These are phyloP conservation scores for Drosophila tripunctata DNA, from an alignment of 2,888 invertebrate species.

Conservation along the genomic window DNA sequence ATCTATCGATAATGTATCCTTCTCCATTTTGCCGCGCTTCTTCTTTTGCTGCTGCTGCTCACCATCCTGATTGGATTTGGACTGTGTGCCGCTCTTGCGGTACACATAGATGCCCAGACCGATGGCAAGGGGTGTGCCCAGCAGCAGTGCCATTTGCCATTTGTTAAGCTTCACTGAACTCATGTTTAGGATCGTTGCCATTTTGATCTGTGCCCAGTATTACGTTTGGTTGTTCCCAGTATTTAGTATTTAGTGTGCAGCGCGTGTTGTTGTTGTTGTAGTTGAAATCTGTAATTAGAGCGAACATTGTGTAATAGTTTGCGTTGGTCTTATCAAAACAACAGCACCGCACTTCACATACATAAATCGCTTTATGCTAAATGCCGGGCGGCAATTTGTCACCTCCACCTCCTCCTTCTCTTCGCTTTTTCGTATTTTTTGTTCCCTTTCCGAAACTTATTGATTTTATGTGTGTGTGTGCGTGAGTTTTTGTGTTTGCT, in stretches of 20 bases:
- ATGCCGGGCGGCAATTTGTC: slow-evolving; percentile 46
- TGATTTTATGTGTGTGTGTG: background rate
- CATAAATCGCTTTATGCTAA: slow-evolving; percentile 36
- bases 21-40: slow-evolving; percentile 79
- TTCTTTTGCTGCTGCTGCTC: slow-evolving; percentile 29
- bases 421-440: slow-evolving; percentile 50
- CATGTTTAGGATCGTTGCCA: slow-evolving; percentile 74
- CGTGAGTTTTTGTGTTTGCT: background rate
- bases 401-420: slow-evolving; percentile 12
- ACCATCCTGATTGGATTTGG: slow-evolving; percentile 15
- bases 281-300: slow-evolving; percentile 48
- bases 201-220: too few relatives aligned
- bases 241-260: slow-evolving; percentile 15
- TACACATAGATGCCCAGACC: slow-evolving; percentile 90
- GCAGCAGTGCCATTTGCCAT: slow-evolving; percentile 94
- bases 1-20: slow-evolving; percentile 86
- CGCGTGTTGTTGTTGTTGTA: slow-evolving; percentile 18
- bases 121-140: slow-evolving; percentile 93
- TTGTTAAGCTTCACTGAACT: slow-evolving; percentile 85
- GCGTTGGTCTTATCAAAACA: slow-evolving; percentile 41
- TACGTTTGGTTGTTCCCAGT: background rate
- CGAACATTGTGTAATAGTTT: slow-evolving; percentile 65
- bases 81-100: slow-evolving; percentile 38
- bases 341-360: slow-evolving; percentile 9
- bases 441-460: slow-evolving; percentile 10